Base-by-base conservation (phyloP, 2,113 vertebrate species). In the Colaptes auratus region DNA sequence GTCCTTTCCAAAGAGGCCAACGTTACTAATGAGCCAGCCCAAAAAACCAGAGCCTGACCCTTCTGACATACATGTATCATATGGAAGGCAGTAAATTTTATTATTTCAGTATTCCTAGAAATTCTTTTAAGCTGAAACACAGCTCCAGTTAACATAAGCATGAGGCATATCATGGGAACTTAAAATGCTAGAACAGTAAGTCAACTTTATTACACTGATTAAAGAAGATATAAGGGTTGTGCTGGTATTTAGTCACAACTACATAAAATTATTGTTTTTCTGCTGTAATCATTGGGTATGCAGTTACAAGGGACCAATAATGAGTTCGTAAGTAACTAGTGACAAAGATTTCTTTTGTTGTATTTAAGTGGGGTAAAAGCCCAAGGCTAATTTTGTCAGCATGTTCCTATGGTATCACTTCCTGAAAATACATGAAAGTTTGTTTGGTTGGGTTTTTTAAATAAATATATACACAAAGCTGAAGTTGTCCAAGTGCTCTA, bases 321-420 rank as follows among this genome's bases (percentile, higher is more conserved):
- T 77, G 93, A 8, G 28, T 93, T 97, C 90, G 72, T 52, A 82
- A 91, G 60, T 93, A 95, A 85, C 96, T 96, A 94, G 73, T 89
- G 61, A 91, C 93, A 96, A 96, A 94, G 92, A 86, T 96, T 97
- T 95, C 92, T 96, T 96, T 94, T 96, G 94, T 96, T 94, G 36
- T 80, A 42, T 83, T 92, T 95, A 95, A 91, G 78, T 36, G 73
- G 90, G 95, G 64, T 86, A 64, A 96, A 96, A 93, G 84, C 87
- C 89, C 91, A n/a, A 46, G 93, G 91, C 92, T 96, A 96, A 97
- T 96, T 95, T 96, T 96, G 92, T 59, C 84, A 66, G 92, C 77
- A 89, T 66, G 88, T 93, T 92, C 86, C 23, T 88, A 82, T 94
- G 90, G 97, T 86, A 96, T 94, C 92, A 93, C 86, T 97, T 97